phyloP scores from a whole-genome alignment of 2,113 vertebrate genomes.

The Eulemur rufifrons region DNA sequence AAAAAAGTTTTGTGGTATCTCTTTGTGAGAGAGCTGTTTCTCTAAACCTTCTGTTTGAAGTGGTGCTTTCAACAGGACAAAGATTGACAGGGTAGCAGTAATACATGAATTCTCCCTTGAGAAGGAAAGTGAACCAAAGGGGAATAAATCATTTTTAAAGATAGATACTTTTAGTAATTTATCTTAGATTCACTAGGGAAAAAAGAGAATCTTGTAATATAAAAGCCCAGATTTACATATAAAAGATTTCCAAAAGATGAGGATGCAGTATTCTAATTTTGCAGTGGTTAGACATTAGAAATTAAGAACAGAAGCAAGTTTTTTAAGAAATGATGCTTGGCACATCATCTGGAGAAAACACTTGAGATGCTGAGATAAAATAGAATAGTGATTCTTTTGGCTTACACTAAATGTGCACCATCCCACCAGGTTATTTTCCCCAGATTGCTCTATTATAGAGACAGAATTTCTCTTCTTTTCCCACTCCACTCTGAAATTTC shows the following conservation, averaged over 20 bases:
- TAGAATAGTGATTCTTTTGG: not conserved
- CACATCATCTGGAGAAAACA: not conserved
- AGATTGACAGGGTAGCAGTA: not conserved
- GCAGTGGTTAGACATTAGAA: constrained; percentile 25
- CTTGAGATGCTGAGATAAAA: not conserved
- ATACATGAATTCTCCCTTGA: not conserved
- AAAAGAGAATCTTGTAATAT: not conserved
- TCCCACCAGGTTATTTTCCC: not conserved
- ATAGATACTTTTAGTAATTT: not conserved
- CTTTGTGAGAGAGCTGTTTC: not conserved
- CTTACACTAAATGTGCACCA: not conserved
- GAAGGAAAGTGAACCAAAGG: not conserved
- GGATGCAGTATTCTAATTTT: constrained; percentile 25
- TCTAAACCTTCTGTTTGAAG: constrained; percentile 35
- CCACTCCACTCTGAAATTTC: not conserved
- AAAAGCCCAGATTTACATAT: not conserved
- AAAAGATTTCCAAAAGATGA: constrained; percentile 21
- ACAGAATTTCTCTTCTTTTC: constrained; percentile 23
- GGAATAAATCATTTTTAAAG: constrained; percentile 3
- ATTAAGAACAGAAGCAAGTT: constrained; percentile 5
- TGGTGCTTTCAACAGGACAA: not conserved
- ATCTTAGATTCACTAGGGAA: not conserved
- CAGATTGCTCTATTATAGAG: not conserved
- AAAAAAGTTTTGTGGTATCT: not conserved
- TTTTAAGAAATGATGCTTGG: constrained; percentile 8